Conservation (phyloP, 2,113 vertebrate genomes). For the Pseudorhombus dupliciocellatus region DNA sequence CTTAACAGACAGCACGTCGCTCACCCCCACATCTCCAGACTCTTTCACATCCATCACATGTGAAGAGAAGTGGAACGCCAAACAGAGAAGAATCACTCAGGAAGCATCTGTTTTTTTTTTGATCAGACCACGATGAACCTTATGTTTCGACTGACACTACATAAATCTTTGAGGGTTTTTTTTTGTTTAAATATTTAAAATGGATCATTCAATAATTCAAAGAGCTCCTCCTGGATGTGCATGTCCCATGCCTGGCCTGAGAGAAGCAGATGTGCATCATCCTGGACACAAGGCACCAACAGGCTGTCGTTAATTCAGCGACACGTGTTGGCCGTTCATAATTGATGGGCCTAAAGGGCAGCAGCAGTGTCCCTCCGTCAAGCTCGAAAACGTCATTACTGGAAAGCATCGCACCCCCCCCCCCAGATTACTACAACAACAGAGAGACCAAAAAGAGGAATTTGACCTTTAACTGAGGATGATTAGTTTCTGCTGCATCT, state of each 20-base stretch:
- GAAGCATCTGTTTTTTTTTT: too few species aligned
- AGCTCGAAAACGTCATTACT: neutral
- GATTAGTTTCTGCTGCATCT: constrained; percentile 19
- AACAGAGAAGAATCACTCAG: too few species aligned
- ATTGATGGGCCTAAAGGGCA: constrained; percentile 62
- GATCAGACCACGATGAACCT: neutral
- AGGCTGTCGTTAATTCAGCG: constrained; percentile 25
- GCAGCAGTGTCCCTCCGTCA: constrained; percentile 8
- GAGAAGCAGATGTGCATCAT: constrained; percentile 4
- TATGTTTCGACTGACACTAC: too few species aligned
- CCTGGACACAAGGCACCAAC: constrained; percentile 12
- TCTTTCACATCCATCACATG: too few species aligned
- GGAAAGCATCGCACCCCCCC: constrained; percentile 9
- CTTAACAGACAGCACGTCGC: too few species aligned
- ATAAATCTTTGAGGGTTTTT: too few species aligned
- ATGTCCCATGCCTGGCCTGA: constrained; percentile 5
- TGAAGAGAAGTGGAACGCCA: too few species aligned
- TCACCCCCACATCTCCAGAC: too few species aligned
- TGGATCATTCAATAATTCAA: constrained; percentile 10
- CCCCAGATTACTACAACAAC: constrained; percentile 14
- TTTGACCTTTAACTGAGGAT: constrained; percentile 35
- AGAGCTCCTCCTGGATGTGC: neutral
- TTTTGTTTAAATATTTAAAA: neutral
- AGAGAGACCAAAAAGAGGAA: neutral
- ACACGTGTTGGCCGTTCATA: constrained; percentile 61